Percentiles rank a stretch among this genome's conserved stretches.
phyloP scores from a whole-genome alignment of 2,797 vertebrate species.

The Vultur gryphus region DNA sequence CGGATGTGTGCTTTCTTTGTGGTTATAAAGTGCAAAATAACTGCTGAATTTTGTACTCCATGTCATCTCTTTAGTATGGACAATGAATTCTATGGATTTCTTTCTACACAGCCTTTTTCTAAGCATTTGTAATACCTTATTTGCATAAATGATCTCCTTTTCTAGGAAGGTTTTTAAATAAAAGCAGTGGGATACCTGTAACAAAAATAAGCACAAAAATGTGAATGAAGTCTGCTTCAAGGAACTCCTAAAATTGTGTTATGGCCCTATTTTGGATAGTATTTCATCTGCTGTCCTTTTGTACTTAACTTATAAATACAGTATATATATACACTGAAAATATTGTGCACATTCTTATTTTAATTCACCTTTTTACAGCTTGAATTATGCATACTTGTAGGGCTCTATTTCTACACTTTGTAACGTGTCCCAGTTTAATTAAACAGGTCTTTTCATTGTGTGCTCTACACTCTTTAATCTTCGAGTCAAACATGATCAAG shows the following conservation, averaged over 20 bases:
- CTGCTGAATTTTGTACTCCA: background rate
- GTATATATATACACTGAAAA: background rate
- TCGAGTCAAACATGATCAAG: background rate
- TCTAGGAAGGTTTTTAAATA: background rate
- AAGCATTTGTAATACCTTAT: background rate
- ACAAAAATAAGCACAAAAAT: background rate
- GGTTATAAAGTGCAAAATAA: background rate
- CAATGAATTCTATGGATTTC: background rate
- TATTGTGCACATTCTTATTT: background rate
- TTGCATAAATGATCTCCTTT: background rate
- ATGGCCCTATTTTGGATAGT: background rate
- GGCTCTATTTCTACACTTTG: background rate
- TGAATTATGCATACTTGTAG: background rate
- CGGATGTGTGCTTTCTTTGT: background rate
- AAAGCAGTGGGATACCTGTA: background rate
- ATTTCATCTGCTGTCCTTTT: background rate
- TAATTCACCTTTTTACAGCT: background rate
- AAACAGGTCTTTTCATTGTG: background rate
- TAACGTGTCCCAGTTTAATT: background rate
- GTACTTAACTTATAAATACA: background rate
- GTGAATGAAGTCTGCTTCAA: background rate
- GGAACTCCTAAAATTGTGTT: background rate
- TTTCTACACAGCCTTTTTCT: background rate
- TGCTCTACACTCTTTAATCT: background rate
- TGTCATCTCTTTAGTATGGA: background rate